Evolutionary conservation across 2,113 vertebrate species (phyloP).

Genomic region (Prunella fulvescens): DNA sequence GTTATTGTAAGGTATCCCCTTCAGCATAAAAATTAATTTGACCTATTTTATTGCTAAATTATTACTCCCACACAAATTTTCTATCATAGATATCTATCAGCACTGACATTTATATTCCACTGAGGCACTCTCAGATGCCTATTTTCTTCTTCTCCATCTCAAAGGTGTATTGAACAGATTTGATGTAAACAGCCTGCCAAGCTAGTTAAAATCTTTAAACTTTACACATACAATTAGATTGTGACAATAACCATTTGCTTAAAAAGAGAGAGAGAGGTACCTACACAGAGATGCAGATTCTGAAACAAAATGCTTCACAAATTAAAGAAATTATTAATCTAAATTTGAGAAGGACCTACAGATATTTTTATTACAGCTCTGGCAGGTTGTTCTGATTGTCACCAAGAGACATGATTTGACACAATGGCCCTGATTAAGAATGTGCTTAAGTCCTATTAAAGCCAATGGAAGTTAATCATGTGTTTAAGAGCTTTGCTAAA

Average conservation of each 20-base stretch:
- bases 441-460: slow-evolving; percentile 64
- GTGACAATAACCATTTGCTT: slow-evolving; percentile 15
- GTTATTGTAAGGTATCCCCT: slow-evolving; percentile 64
- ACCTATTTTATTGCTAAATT: slow-evolving; percentile 68
- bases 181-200: slow-evolving; percentile 54
- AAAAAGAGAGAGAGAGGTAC: background rate
- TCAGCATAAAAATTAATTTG: slow-evolving; percentile 63
- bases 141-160: slow-evolving; percentile 27
- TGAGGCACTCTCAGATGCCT: slow-evolving; percentile 15
- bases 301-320: background rate
- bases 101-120: slow-evolving; percentile 55
- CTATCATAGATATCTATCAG: slow-evolving; percentile 59
- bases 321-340: background rate
- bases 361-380: background rate
- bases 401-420: slow-evolving; percentile 41
- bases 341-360: slow-evolving; percentile 10
- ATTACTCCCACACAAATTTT: slow-evolving; percentile 69
- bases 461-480: slow-evolving; percentile 62
- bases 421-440: slow-evolving; percentile 58
- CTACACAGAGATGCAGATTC: background rate
- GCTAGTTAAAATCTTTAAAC: slow-evolving; percentile 56
- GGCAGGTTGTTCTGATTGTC: slow-evolving; percentile 36
- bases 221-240: slow-evolving; percentile 52
- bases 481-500: slow-evolving; percentile 68
- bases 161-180: slow-evolving; percentile 50